Base-by-base conservation (phyloP, 2,113 vertebrate genomes). In the Tricholaema leucomelas region DNA sequence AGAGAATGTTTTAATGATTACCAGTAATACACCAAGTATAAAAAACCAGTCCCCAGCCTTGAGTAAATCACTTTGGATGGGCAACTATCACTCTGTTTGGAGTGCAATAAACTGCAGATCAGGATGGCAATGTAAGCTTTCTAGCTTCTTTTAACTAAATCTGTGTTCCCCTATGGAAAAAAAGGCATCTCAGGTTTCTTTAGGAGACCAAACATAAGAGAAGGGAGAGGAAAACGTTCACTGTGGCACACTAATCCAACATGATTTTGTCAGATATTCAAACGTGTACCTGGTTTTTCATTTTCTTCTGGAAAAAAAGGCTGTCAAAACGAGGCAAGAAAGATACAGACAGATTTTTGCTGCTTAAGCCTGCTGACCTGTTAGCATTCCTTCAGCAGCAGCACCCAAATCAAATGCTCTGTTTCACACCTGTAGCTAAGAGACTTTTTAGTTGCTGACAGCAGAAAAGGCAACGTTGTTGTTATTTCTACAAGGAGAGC, bases 401-500 rank as follows among this genome's bases (percentile, higher is more conserved):
- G 31, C 72, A 55, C 13, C 20, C 48, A 86, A 81, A 79, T 85
- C 40, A 73, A 76, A 85, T 9, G 17, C 44, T 40, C 28, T 18
- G 21, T 66, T 72, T 73, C 77, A 87, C 60, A 90, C 70, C 81
- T 96, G 84, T 91, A 81, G 52, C 91, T 82, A 69, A 2, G 5
- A 87, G 67, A 70, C 56, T 85, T 38, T 74, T 52, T 35, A n/a
- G 54, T 88, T 88, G 5, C 21, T 59, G 21, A 69, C 5, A 81
- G 59, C 36, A 59, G 31, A 28, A 50, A 15, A 25, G 31, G 21
- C 35, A 71, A 81, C 0, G 1, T 54, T 24, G 40, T 60, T 30
- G 31, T 2, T 24, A 24, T 11, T 13, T 75, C 15, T 55, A 36
- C 9, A 13, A 46, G 46, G 1, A 4, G 0, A 33, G n/a, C 0